Evolutionary conservation across 37 sponge, comb jelly and placozoan genomes (phyloP), one percentile per base, ranked within the genome.

Genomic region (Theonella swinhoei): DNA sequence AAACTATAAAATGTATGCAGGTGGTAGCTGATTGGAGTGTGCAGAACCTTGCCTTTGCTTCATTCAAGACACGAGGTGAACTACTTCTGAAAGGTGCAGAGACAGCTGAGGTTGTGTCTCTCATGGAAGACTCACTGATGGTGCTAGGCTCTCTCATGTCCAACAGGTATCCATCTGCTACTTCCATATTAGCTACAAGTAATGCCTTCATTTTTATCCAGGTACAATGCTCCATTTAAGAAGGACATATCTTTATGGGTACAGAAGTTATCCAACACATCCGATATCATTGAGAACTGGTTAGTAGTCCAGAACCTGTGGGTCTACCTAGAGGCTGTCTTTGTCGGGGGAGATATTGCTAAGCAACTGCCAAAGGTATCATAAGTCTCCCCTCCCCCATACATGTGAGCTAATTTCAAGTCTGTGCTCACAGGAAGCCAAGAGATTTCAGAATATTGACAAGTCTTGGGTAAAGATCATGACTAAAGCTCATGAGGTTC

Each of bases 201-300:
- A 17, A 22, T 34, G 33, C 9, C 40, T 37, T 23, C 75, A 73
- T 73, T 34, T n/a, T 65, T n/a, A 65, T 86, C 2, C 67, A 95
- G 96, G 68, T 98, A 96, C 80, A 96, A 96, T 80, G 91, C 96
- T 60, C 99, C 96, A 4, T 98, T 95, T 80, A 98, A 98, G 88
- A 88, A 88, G 72, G 90, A 95, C 17, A 98, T 98, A 39, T 87
- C 89, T 36, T 62, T 72, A 26, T 98, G 99, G 96, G 95, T 98
- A 24, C 99, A 98, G 81, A 96, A 94, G 68, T 83, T 98, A 39
- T 92, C 96, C 79, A 92, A 91, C 79, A 91, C 96, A 17, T 83
- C 99, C 54, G 99, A 98, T 64, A 98, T 98, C 70, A 96, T 98
- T 81, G 99, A 98, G 76, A 98, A 91, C 73, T 98, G 99, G 99